These are phyloP conservation scores for Melanargia galathea DNA, from an alignment of 2,888 invertebrate genomes.

Conservation along the genomic window DNA sequence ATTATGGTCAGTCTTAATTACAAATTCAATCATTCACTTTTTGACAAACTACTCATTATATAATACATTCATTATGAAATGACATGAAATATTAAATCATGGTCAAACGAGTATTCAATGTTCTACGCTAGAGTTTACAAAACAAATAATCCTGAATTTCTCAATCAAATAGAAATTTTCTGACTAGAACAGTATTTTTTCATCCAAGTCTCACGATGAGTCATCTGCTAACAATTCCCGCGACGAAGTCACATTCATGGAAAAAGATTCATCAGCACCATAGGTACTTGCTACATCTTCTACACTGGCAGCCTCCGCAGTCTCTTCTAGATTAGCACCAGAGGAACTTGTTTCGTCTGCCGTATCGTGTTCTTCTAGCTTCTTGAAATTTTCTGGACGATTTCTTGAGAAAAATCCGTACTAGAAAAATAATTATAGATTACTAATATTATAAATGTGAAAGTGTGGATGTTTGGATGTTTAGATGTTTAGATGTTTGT, in stretches of 20 bases:
- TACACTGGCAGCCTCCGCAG: no score
- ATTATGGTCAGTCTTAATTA: background rate
- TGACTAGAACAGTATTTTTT: background rate
- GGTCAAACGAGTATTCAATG: no score
- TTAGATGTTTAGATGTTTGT: no score
- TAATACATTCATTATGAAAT: no score
- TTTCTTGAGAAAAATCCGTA: slow-evolving; percentile 64
- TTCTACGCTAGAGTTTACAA: no score
- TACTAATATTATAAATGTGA: no score
- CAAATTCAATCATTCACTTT: no score
- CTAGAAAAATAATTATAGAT: slow-evolving; percentile 47
- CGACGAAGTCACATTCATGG: slow-evolving; percentile 16
- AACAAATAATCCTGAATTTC: no score
- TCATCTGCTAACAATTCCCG: slow-evolving; percentile 24
- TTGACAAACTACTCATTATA: no score
- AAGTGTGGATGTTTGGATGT: no score
- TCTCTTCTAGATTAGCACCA: background rate
- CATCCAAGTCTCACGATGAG: background rate
- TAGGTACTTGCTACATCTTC: background rate
- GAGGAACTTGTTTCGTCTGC: slow-evolving; percentile 37
- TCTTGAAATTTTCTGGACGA: slow-evolving; percentile 54
- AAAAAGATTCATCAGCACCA: background rate
- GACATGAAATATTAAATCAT: no score
- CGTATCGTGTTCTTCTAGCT: slow-evolving; percentile 50
- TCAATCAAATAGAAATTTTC: no score